These are phyloP conservation scores for Archaeoteleia sp. DNA, from an alignment of 2,888 invertebrate species.

Conservation along the genomic window DNA sequence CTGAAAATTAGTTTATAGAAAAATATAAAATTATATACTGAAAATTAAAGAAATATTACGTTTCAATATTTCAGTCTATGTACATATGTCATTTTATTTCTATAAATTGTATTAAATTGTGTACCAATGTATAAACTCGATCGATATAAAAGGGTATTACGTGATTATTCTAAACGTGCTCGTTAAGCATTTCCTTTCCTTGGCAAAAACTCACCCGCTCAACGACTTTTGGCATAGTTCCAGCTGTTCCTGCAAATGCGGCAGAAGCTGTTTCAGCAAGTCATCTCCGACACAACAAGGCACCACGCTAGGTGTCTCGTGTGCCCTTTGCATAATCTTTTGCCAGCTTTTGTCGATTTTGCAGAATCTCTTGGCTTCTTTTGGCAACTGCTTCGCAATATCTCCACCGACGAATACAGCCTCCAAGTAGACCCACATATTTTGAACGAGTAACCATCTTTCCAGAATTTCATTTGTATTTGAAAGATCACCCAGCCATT, in stretches of 20 bases:
- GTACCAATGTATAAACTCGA: too few relatives aligned
- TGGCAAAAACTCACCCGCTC: constrained; percentile 80
- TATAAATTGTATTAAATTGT: too few relatives aligned
- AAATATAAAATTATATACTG: too few relatives aligned
- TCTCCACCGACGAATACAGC: constrained; percentile 99
- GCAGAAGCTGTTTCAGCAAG: constrained; percentile 90
- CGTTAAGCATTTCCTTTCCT: constrained; percentile 7
- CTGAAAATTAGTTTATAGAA: too few relatives aligned
- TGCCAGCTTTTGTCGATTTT: constrained; percentile 99
- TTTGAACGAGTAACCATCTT: constrained; percentile 96
- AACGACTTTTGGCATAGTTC: constrained; percentile 98
- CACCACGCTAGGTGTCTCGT: constrained; percentile 96
- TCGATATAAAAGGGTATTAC: too few relatives aligned
- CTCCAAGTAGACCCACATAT: constrained; percentile 98
- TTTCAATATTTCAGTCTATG: too few relatives aligned
- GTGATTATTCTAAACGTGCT: too few relatives aligned
- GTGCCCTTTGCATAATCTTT: constrained; percentile 97
- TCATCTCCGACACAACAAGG: constrained; percentile 98
- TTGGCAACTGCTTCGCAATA: constrained; percentile 97
- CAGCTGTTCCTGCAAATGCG: constrained; percentile 95
- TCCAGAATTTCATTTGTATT: constrained; percentile 98
- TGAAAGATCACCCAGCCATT: constrained; percentile 95
- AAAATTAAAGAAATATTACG: too few relatives aligned
- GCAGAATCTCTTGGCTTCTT: constrained; percentile 94
- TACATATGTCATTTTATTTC: too few relatives aligned